Percentiles rank a stretch among this genome's conserved stretches.
Conservation (phyloP, 1,140 invertebrate species). For the Stegodyphus dumicola region DNA sequence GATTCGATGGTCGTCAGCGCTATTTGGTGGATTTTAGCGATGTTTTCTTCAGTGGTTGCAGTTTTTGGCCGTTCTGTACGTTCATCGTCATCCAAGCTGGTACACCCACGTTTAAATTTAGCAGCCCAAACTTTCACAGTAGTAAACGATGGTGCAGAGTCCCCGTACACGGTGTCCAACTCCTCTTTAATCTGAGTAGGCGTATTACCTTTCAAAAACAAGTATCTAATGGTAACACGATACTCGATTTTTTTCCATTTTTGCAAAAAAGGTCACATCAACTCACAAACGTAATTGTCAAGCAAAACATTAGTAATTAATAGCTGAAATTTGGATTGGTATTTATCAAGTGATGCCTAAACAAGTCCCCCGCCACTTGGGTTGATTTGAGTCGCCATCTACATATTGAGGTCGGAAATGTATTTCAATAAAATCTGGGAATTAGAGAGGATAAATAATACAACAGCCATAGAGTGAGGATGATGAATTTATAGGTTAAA, state of each 20-base stretch:
- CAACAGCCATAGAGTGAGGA: too few relatives aligned
- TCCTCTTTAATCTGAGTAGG: constrained; percentile 8
- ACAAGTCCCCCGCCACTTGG: not conserved
- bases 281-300: not conserved
- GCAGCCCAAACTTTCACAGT: not conserved
- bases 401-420: not conserved
- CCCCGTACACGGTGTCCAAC: not conserved
- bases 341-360: not conserved
- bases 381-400: not conserved
- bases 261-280: not conserved
- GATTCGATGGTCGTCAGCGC: not conserved
- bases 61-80: not conserved
- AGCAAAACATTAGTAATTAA: not conserved
- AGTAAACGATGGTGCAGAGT: constrained; percentile 3
- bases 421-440: too few relatives aligned
- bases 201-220: not conserved
- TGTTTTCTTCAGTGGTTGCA: constrained; percentile 6
- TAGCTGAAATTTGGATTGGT: not conserved
- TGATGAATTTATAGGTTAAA: too few relatives aligned
- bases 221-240: constrained; percentile 13
- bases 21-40: not conserved
- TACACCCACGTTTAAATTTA: constrained; percentile 17
- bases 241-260: constrained; percentile 3
- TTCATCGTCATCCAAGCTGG: not conserved
- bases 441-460: too few relatives aligned